These are phyloP conservation scores for Esox niger DNA, from an alignment of 2,113 vertebrate species.

Conservation along the genomic window DNA sequence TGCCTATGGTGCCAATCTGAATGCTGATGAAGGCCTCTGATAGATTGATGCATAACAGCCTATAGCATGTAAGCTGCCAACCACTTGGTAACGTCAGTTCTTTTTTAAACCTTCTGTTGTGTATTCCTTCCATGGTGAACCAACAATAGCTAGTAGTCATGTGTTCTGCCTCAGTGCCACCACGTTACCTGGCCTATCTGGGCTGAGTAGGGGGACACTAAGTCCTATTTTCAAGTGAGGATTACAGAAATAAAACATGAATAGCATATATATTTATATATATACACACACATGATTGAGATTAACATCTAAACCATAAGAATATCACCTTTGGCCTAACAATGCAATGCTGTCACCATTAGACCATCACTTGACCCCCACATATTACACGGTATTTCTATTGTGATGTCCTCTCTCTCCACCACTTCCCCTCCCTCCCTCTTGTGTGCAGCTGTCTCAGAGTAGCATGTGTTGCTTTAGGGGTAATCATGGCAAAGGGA, in stretches of 20 bases:
- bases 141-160: slow-evolving; percentile 14
- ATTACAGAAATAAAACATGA: too few relatives aligned
- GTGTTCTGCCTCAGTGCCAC: neutral
- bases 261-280: too few relatives aligned
- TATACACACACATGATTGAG: neutral
- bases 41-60: slow-evolving; percentile 77
- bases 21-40: slow-evolving; percentile 69
- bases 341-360: slow-evolving; percentile 13
- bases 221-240: too few relatives aligned
- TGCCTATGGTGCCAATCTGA: slow-evolving; percentile 59
- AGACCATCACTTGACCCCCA: neutral
- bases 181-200: too few relatives aligned
- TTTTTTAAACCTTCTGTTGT: slow-evolving; percentile 40
- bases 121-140: slow-evolving; percentile 31
- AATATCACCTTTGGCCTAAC: slow-evolving; percentile 2
- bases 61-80: slow-evolving; percentile 59
- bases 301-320: neutral
- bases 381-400: neutral
- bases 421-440: slow-evolving; percentile 74
- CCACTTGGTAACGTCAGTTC: slow-evolving; percentile 43
- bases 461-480: slow-evolving; percentile 80
- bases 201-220: too few relatives aligned
- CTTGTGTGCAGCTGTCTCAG: slow-evolving; percentile 69
- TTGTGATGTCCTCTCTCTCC: slow-evolving; percentile 77
- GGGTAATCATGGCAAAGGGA: slow-evolving; percentile 86